Evolutionary conservation across 2,113 vertebrate species (phyloP).

Genomic region (Protobothrops mucrosquamatus): DNA sequence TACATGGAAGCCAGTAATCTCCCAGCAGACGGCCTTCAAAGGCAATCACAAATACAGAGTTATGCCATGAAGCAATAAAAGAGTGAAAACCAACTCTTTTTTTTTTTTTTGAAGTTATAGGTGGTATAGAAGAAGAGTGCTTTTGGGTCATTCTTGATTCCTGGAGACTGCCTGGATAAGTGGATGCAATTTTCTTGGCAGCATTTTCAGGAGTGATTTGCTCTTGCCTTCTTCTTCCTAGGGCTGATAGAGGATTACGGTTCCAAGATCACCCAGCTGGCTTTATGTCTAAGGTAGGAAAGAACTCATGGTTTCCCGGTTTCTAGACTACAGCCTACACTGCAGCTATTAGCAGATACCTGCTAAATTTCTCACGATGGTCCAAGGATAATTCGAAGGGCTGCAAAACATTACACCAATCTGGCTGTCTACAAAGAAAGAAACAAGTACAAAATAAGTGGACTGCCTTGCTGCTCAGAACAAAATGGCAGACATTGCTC

Average conservation of each 20-base stretch:
- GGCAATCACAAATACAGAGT: neutral
- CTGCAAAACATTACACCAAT: neutral
- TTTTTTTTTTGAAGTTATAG: neutral
- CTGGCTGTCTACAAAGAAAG: neutral
- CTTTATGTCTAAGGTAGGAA: neutral
- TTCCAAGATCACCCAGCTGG: neutral
- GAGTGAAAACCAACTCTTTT: neutral
- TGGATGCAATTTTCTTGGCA: neutral
- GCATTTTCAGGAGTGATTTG: neutral
- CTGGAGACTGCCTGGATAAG: neutral
- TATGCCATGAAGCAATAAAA: neutral
- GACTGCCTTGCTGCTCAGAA: neutral
- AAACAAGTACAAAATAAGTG: neutral
- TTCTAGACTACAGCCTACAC: neutral
- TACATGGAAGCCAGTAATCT: neutral
- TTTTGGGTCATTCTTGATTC: neutral
- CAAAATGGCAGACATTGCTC: neutral
- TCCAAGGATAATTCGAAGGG: no score
- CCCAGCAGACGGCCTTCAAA: neutral
- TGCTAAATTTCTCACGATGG: no score
- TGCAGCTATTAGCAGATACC: no score
- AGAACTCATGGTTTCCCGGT: neutral
- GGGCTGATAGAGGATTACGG: neutral
- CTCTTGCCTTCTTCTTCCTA: neutral
- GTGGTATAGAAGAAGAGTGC: neutral